Base-by-base conservation (phyloP, 2,888 invertebrate genomes). In the Amblyjoppa proteus region DNA sequence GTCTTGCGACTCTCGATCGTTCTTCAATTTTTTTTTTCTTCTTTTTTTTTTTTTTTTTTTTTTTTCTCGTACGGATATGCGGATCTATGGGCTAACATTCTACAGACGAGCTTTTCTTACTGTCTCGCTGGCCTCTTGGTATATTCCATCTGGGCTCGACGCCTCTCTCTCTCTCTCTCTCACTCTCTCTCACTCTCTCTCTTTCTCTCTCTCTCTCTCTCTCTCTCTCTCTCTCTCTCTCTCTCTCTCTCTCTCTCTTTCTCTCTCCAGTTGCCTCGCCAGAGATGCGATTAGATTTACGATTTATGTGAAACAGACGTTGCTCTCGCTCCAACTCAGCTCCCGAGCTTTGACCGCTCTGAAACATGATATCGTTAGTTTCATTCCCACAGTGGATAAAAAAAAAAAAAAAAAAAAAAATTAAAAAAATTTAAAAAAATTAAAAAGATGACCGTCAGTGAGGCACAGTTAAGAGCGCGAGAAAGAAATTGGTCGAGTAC, bases 231-330 rank as follows among this genome's bases (percentile, higher is more conserved):
- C n/a, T n/a, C 2, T 74, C 66, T 73, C 73, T 83, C 68, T 61
- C 0, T 20, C 38, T 78, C 41, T 74, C 53, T 78, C 56, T 77
- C 56, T 56, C 69, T 31, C 20, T 70, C 0, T 70, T 41, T 79
- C 51, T 73, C 38, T 73, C 66, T 49, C 56, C 2, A 28, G 41
- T 25, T 20, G 38, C 64, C 61, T 41, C 84, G 73, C 41, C 77
- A 41, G 45, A 71, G 84, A 78, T 81, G 68, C 81, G 81, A 85
- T 85, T 85, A 85, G 81, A 85, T 82, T 73, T n/a, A 77, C 69
- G 64, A 85, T 85, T 85, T 81, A 85, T 85, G 84, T 70, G 84
- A 85, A 85, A 78, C 84, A 85, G 84, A 81, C 81, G 84, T 66
- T 11, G 70, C 20, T 49, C 28, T 45, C 28, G 41, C 11, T 64